These are phyloP conservation scores for Drosophila subsilvestris DNA, from an alignment of 2,888 invertebrate species.

Conservation along the genomic window DNA sequence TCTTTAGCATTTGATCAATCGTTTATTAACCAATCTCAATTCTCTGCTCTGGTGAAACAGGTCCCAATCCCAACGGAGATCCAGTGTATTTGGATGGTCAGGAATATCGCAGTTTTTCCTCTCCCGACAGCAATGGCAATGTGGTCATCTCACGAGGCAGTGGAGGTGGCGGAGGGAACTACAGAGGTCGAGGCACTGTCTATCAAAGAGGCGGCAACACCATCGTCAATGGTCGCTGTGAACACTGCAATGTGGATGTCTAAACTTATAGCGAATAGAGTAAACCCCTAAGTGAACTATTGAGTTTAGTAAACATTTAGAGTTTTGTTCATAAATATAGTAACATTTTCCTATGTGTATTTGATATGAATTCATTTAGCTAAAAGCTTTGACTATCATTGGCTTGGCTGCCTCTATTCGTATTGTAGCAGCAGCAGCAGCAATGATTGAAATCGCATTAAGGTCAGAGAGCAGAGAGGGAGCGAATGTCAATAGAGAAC, in stretches of 20 bases:
- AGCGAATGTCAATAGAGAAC: slow-evolving; percentile 22
- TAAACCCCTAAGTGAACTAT: slow-evolving; percentile 18
- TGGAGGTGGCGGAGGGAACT: slow-evolving; percentile 32
- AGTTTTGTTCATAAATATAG: not conserved
- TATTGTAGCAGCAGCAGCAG: slow-evolving; percentile 26
- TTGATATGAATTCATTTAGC: slow-evolving; percentile 34
- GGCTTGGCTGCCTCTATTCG: not conserved
- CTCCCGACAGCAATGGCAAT: slow-evolving; percentile 34
- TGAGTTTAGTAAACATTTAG: not conserved
- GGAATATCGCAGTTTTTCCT: slow-evolving; percentile 64
- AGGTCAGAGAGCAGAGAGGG: slow-evolving; percentile 17
- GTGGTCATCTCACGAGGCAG: slow-evolving; percentile 43
- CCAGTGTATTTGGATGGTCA: slow-evolving; percentile 57
- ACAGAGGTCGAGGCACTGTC: slow-evolving; percentile 45
- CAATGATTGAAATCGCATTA: slow-evolving; percentile 30
- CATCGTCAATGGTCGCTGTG: slow-evolving; percentile 57
- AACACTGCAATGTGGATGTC: slow-evolving; percentile 59
- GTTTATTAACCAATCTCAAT: not conserved
- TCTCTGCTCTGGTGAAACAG: slow-evolving; percentile 23
- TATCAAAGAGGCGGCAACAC: slow-evolving; percentile 50
- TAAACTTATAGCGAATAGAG: no score
- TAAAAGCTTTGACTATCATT: slow-evolving; percentile 39
- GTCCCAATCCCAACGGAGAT: slow-evolving; percentile 61
- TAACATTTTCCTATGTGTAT: not conserved
- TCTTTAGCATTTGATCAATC: not conserved